Evolutionary conservation across 2,113 vertebrate species (phyloP).

Genomic region (Petrocephalus zakoni): DNA sequence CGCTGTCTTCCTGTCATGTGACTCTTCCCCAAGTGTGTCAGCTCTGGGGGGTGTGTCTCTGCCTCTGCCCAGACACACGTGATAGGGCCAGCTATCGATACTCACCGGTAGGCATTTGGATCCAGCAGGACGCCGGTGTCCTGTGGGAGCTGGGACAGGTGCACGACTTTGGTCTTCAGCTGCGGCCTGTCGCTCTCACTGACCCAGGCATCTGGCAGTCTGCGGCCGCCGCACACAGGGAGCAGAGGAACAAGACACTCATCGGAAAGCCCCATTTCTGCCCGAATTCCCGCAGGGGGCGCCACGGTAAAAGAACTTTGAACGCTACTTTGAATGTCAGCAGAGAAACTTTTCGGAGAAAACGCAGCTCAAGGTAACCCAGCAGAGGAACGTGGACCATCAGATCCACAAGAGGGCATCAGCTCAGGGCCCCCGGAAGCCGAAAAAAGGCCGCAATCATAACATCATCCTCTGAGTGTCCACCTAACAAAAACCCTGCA

Average conservation of each 20-base stretch:
- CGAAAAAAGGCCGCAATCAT: neutral
- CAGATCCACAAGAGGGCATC: neutral
- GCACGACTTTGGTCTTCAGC: conserved; percentile 96
- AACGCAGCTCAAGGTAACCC: neutral
- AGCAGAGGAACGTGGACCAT: neutral
- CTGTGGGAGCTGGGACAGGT: conserved; percentile 93
- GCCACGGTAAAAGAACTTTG: neutral
- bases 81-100: neutral
- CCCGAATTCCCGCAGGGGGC: neutral
- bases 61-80: neutral
- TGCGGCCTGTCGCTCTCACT: conserved; percentile 89
- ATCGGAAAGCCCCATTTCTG: neutral
- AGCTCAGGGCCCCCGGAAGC: neutral
- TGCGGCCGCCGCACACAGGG: conserved; percentile 34
- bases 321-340: neutral
- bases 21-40: neutral
- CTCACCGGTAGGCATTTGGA: conserved; percentile 93
- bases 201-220: conserved; percentile 95
- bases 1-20: neutral
- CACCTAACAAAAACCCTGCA: neutral
- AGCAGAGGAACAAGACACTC: neutral
- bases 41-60: neutral
- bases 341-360: neutral
- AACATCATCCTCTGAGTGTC: neutral
- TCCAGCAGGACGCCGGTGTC: conserved; percentile 92